Base-by-base conservation (phyloP, 2,888 invertebrate genomes). In the Oeneis ivallda region DNA sequence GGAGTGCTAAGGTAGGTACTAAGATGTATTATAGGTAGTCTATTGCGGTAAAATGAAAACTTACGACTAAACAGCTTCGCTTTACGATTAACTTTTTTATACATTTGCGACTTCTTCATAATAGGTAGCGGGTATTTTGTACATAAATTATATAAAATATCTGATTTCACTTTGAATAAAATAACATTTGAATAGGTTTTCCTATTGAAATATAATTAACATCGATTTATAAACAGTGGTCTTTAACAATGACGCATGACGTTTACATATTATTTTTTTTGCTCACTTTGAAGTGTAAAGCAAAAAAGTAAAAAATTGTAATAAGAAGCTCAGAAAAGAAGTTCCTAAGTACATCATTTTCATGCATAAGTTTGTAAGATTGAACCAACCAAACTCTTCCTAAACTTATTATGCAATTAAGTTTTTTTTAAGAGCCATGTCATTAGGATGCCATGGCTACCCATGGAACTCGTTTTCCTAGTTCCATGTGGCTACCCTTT, bases 1-100 rank as follows among this genome's bases (percentile, higher is more conserved):
- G n/a, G n/a, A n/a, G n/a, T n/a, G n/a, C n/a, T n/a, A n/a, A n/a
- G n/a, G n/a, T n/a, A n/a, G n/a, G n/a, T n/a, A n/a, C n/a, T n/a
- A n/a, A n/a, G n/a, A n/a, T n/a, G n/a, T n/a, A n/a, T n/a, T n/a
- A n/a, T n/a, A 41, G 41, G 2, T 41, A 41, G 5, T n/a, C 7
- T 1, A 45, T 0, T 45, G n/a, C 6, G 17, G 0, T 11, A 49
- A n/a, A 11, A n/a, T 13, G 10, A 39, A 39, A 58, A 70, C 70
- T 71, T 64, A 71, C 70, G 57, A 54, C 62, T 68, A 15, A 65
- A 68, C 10, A 61, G 26, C 26, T 39, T 52, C n/a, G 11, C 58
- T 11, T 43, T 58, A 15, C 49, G 59, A 26, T 67, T 64, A 19
- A 26, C 26, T 57, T 62, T 67, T 37, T 66, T 67, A 37, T 60